Evolutionary conservation across 1,140 invertebrate genomes (phyloP), one percentile per base, ranked within the genome.

Genomic region (Aricia agestis): DNA sequence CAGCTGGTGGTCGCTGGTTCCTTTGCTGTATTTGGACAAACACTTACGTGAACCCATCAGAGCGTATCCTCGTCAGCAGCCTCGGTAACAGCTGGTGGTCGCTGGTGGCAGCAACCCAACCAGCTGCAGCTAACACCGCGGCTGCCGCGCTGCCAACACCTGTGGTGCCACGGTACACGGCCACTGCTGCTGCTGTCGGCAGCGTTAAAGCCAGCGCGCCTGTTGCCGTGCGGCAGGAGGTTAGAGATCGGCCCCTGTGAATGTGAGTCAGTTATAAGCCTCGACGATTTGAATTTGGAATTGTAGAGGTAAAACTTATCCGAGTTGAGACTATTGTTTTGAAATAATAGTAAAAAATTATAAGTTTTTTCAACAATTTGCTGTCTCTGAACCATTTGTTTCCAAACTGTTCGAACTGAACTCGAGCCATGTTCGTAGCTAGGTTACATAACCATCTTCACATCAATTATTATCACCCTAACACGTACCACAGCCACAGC

Each of bases 181-280:
- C 81, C 66, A 77, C 78, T 31, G 75, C 74, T 66, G 73, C 78
- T 42, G 76, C 74, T 72, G 79, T 67, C 66, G 81, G 81, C 31
- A 82, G 57, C 18, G 71, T 71, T 52, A 79, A 71, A 66, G 76
- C 72, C 25, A 87, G 73, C 72, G 80, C 69, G 52, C 76, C 67
- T 7, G 78, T 82, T 11, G 83, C 87, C 18, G 78, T 79, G 11
- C 71, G 76, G 1, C 77, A 70, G 0, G 82, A 84, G 45, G 87
- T 89, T 68, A 86, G 73, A n/a, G 84, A 87, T 2, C 78, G 67
- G n/a, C 87, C 87, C 83, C 86, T 88, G 79, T 13, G 45, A 52
- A 13, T 13, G 9, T 9, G 13, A 4, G 13, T 17, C 3, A 10
- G 13, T 7, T 13, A 2, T 57, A 0, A 13, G 13, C 52, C 10